Conservation (phyloP, 2,113 vertebrate species). For the Pterocles burchelli region DNA sequence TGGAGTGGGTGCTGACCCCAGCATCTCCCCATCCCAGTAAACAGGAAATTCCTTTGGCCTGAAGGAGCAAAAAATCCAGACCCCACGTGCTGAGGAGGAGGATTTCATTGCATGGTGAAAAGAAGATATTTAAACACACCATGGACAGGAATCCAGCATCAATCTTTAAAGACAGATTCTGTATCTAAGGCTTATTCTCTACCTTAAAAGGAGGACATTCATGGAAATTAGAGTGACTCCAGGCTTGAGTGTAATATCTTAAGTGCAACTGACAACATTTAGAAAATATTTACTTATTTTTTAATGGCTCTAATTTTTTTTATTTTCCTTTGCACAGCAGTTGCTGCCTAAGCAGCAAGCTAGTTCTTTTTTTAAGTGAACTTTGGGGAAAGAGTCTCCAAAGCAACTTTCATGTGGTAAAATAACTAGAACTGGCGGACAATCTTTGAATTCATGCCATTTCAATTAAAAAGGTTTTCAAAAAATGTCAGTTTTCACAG, state of each 20-base stretch:
- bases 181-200: not conserved
- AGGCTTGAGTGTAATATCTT: not conserved
- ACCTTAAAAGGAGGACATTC: not conserved
- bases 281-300: not conserved
- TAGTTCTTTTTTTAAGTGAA: not conserved
- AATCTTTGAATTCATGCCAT: constrained; percentile 17
- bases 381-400: not conserved
- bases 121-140: not conserved
- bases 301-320: not conserved
- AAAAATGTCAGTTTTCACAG: not conserved
- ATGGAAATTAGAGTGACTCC: not conserved
- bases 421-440: not conserved
- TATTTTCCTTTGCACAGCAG: not conserved
- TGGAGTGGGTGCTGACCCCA: fast-evolving
- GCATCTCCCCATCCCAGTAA: not conserved
- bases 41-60: not conserved
- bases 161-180: not conserved
- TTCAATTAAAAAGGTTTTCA: constrained; percentile 24
- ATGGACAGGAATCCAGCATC: not conserved
- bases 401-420: not conserved
- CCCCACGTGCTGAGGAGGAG: fast-evolving
- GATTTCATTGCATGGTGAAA: not conserved
- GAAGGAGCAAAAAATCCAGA: not conserved
- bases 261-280: not conserved
- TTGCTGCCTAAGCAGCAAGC: not conserved